Evolutionary conservation across 2,888 invertebrate species (phyloP).

Genomic region (Candidula unifasciata): DNA sequence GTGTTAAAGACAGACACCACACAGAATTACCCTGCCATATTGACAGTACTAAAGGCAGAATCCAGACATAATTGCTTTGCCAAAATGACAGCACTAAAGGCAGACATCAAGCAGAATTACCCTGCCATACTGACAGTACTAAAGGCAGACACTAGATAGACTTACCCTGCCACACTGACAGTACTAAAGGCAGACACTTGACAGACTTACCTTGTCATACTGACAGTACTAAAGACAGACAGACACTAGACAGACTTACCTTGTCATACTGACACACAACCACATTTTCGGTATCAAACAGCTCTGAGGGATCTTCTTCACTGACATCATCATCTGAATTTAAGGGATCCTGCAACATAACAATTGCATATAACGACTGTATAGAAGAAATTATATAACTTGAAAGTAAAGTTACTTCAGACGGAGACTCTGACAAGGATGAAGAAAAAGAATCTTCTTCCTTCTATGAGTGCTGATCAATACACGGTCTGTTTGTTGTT

Average conservation of each 20-base stretch:
- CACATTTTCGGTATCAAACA: slow-evolving; percentile 99
- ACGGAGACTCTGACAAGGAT: too few relatives aligned
- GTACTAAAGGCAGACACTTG: not conserved
- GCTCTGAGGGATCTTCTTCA: slow-evolving; percentile 91
- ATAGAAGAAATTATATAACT: not conserved
- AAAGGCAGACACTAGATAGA: not conserved
- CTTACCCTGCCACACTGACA: not conserved
- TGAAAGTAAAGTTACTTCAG: too few relatives aligned
- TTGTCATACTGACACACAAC: slow-evolving; percentile 99
- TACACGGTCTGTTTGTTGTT: too few relatives aligned
- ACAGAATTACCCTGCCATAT: too few relatives aligned
- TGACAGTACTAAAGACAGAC: not conserved
- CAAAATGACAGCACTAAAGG: too few relatives aligned
- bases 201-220: not conserved
- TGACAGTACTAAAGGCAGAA: too few relatives aligned
- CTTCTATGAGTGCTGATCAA: too few relatives aligned
- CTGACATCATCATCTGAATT: slow-evolving; percentile 98
- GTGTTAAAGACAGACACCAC: too few relatives aligned
- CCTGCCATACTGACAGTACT: not conserved
- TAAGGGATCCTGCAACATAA: slow-evolving; percentile 87
- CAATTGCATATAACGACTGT: not conserved
- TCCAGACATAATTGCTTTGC: too few relatives aligned
- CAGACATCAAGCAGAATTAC: not conserved
- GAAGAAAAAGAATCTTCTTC: too few relatives aligned
- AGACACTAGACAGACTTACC: slow-evolving; percentile 79